Percentiles rank a stretch among this genome's conserved stretches.
phyloP scores from a whole-genome alignment of 2,888 invertebrate genomes.

The Dinocampus coccinellae region DNA sequence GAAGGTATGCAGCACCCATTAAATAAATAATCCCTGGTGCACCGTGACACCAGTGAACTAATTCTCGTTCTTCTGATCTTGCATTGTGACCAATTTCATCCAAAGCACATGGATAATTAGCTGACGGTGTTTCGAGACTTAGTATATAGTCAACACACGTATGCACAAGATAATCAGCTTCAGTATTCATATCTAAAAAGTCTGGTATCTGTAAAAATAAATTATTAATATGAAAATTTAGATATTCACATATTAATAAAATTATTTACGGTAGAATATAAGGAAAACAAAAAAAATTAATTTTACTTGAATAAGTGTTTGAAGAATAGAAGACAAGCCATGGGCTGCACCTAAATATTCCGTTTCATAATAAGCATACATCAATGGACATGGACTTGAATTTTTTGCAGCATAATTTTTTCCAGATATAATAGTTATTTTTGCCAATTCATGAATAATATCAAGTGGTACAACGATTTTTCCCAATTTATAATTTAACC shows the following conservation, averaged over 20 bases:
- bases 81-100: constrained; percentile 74
- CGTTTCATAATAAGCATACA: constrained; percentile 83
- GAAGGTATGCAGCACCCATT: constrained; percentile 83
- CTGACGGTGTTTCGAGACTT: constrained; percentile 77
- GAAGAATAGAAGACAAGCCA: constrained; percentile 78
- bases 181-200: constrained; percentile 72
- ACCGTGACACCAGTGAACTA: constrained; percentile 94
- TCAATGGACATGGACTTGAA: constrained; percentile 77
- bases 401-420: constrained; percentile 75
- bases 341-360: constrained; percentile 83
- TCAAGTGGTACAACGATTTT: constrained; percentile 69
- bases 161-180: constrained; percentile 74
- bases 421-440: constrained; percentile 80
- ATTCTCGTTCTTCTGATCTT: constrained; percentile 72
- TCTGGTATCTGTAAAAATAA: constrained; percentile 65
- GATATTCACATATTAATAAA: no score
- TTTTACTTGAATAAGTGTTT: constrained; percentile 72
- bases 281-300: neutral
- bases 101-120: constrained; percentile 83
- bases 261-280: no score
- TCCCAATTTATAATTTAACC: constrained; percentile 76
- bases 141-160: constrained; percentile 77
- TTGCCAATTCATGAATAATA: constrained; percentile 77
- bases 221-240: constrained; percentile 8
- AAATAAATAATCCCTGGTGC: constrained; percentile 86